Percentiles rank a stretch among this genome's conserved stretches.
Conservation (phyloP, 1,140 invertebrate species). For the Calliphora vicina region DNA sequence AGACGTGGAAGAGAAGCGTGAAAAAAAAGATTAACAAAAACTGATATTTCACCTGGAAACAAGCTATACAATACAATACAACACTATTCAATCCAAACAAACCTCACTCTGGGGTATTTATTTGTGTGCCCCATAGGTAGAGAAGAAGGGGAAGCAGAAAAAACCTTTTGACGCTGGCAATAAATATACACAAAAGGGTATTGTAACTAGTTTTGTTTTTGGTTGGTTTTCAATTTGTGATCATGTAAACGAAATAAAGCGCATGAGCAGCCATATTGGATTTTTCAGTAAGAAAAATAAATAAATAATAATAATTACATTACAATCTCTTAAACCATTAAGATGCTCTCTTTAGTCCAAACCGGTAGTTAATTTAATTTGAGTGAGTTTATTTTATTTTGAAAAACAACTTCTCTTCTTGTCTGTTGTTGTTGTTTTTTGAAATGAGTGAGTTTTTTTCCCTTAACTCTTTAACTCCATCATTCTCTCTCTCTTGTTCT, state of each 20-base stretch:
- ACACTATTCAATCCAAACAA: too few relatives aligned
- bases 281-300: constrained; percentile 25
- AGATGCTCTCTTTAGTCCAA: background rate
- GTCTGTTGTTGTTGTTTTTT: too few relatives aligned
- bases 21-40: background rate
- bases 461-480: background rate
- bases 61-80: constrained; percentile 14
- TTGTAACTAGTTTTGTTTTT: constrained; percentile 32
- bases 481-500: background rate
- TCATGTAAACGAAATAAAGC: background rate
- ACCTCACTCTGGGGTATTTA: background rate
- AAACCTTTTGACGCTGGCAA: background rate
- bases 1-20: background rate
- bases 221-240: background rate
- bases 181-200: background rate
- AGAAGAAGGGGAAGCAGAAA: background rate
- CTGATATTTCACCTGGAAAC: constrained; percentile 25
- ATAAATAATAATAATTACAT: too few relatives aligned
- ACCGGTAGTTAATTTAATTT: background rate
- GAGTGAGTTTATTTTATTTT: constrained; percentile 14
- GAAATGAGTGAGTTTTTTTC: background rate
- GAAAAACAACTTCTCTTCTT: background rate
- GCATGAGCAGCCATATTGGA: constrained; percentile 37
- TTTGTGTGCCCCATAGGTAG: background rate
- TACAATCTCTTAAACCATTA: background rate